Percentiles rank a stretch among this genome's conserved stretches.
phyloP scores from a whole-genome alignment of 2,113 vertebrate species.

The Tragelaphus buxtoni region DNA sequence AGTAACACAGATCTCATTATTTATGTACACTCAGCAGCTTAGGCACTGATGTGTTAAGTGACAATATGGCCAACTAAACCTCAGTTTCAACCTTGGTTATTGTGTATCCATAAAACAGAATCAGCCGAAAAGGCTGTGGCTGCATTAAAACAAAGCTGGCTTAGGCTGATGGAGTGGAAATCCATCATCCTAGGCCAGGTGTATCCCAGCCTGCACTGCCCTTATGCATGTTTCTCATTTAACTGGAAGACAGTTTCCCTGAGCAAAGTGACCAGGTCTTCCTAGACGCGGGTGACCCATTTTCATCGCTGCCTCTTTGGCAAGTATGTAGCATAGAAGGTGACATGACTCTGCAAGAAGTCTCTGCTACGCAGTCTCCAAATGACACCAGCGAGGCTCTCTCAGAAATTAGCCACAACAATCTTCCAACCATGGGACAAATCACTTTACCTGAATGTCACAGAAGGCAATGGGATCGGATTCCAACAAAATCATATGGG shows the following conservation, averaged over 20 bases:
- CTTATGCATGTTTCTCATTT: background rate
- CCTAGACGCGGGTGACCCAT: background rate
- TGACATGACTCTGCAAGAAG: background rate
- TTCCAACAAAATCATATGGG: background rate
- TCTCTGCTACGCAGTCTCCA: background rate
- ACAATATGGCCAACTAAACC: background rate
- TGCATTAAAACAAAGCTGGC: background rate
- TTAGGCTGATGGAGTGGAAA: background rate
- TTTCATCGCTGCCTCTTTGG: background rate
- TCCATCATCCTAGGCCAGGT: background rate
- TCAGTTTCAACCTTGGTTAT: slow-evolving; percentile 13
- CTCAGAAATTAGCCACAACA: background rate
- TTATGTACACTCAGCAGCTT: background rate
- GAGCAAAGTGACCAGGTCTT: background rate
- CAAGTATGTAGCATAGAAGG: background rate
- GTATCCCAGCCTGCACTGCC: background rate
- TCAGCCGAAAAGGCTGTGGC: background rate
- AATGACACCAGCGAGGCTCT: background rate
- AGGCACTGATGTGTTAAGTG: background rate
- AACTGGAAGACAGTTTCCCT: background rate
- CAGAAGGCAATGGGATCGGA: background rate
- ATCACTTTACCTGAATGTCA: background rate
- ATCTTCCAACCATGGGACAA: background rate
- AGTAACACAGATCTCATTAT: background rate
- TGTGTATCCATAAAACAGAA: background rate